A percentile compares a stretch with the other conserved stretches of the same genome.
Evolutionary conservation across 2,113 vertebrate species (phyloP).

Genomic region (Carlito syrichta): DNA sequence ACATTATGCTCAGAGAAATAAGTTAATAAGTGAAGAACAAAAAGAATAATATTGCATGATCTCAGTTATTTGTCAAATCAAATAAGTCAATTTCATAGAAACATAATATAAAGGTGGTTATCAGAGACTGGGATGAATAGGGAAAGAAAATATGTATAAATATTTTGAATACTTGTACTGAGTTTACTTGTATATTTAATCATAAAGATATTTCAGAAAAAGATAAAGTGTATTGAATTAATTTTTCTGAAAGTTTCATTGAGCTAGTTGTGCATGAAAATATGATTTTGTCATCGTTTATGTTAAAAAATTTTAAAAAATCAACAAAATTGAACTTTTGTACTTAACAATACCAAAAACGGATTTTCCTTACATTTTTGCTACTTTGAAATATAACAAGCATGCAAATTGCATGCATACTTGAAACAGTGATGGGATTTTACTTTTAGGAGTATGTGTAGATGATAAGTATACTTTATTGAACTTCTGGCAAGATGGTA

Average conservation of each 20-base stretch:
- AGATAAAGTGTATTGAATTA: background rate
- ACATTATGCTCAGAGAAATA: background rate
- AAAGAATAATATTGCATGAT: background rate
- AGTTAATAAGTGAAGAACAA: background rate
- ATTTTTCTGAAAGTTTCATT: background rate
- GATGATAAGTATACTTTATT: background rate
- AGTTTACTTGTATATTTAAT: background rate
- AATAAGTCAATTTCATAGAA: background rate
- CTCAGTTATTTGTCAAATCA: background rate
- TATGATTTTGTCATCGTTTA: background rate
- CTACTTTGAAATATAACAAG: background rate
- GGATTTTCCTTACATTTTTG: background rate
- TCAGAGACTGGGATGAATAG: background rate
- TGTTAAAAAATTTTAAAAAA: background rate
- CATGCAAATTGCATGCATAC: background rate
- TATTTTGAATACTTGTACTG: background rate
- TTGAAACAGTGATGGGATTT: background rate
- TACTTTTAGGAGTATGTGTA: background rate
- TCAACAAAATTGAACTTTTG: background rate
- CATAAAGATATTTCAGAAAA: background rate
- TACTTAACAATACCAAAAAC: background rate
- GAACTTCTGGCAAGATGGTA: too few species aligned
- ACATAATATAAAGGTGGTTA: background rate
- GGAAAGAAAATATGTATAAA: background rate
- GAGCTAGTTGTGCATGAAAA: background rate